phyloP scores from a whole-genome alignment of 2,888 invertebrate genomes.

The Eilema depressum region DNA sequence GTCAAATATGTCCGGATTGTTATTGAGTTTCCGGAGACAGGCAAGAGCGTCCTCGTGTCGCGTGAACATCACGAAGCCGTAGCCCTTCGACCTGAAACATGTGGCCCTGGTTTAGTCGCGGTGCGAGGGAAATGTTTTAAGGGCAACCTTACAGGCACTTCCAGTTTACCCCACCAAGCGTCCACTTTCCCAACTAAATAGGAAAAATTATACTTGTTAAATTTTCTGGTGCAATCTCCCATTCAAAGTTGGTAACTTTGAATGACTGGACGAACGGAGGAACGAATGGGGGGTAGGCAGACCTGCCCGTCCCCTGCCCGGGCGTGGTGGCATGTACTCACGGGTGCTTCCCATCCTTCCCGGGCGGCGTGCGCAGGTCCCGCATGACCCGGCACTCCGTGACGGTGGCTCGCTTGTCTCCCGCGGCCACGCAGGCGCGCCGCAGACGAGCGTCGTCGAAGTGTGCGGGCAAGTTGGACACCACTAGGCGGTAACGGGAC shows the following conservation, averaged over 20 bases:
- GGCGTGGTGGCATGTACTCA: too few relatives aligned
- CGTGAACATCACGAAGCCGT: constrained; percentile 96
- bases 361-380: constrained; percentile 89
- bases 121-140: background rate
- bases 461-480: constrained; percentile 95
- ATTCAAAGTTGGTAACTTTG: too few relatives aligned
- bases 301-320: too few relatives aligned
- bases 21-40: constrained; percentile 95
- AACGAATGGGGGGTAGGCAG: too few relatives aligned
- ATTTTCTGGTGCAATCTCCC: too few relatives aligned
- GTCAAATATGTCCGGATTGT: constrained; percentile 96
- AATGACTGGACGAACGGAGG: too few relatives aligned
- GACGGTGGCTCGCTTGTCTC: constrained; percentile 84
- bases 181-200: too few relatives aligned
- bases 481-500: constrained; percentile 93
- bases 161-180: too few relatives aligned
- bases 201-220: too few relatives aligned
- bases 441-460: constrained; percentile 92
- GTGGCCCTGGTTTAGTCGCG: too few relatives aligned
- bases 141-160: too few relatives aligned
- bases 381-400: constrained; percentile 97
- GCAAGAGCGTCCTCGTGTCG: constrained; percentile 95
- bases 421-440: constrained; percentile 89
- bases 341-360: constrained; percentile 87
- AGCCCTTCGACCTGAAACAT: constrained; percentile 92